Percentiles rank a stretch among this genome's conserved stretches.
Conservation (phyloP, 2,888 invertebrate species). For the Artemia sinica region DNA sequence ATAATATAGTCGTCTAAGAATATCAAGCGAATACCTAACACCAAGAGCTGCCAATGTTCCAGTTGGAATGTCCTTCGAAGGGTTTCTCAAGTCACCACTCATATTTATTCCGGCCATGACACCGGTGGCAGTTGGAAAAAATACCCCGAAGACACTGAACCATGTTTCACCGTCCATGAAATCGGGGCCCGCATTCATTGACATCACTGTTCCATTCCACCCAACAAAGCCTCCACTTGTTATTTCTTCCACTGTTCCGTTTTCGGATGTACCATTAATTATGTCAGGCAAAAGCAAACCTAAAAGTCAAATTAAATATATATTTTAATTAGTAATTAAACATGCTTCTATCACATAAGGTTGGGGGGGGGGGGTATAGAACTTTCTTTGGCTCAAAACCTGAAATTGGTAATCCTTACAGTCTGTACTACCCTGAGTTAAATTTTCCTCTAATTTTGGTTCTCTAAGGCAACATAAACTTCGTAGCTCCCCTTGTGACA, state of each 20-base stretch:
- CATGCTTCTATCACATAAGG: too few relatives aligned
- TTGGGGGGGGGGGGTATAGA: too few relatives aligned
- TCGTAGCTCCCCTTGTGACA: too few relatives aligned
- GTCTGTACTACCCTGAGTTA: too few relatives aligned
- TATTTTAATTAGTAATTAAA: not conserved
- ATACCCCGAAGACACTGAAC: slow-evolving; percentile 92
- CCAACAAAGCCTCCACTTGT: slow-evolving; percentile 57
- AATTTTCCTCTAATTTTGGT: too few relatives aligned
- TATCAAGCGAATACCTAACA: slow-evolving; percentile 46
- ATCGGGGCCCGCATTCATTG: slow-evolving; percentile 59
- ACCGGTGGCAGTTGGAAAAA: slow-evolving; percentile 93
- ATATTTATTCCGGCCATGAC: slow-evolving; percentile 93
- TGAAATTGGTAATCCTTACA: too few relatives aligned
- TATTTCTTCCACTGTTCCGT: slow-evolving; percentile 18
- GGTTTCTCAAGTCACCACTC: slow-evolving; percentile 86
- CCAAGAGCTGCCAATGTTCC: slow-evolving; percentile 82
- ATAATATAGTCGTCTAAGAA: not conserved
- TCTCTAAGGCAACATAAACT: too few relatives aligned
- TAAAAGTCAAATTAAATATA: slow-evolving; percentile 26
- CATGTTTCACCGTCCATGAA: slow-evolving; percentile 67
- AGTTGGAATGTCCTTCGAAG: slow-evolving; percentile 78
- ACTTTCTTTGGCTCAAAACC: too few relatives aligned
- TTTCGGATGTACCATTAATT: slow-evolving; percentile 20
- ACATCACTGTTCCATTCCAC: slow-evolving; percentile 60
- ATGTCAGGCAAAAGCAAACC: not conserved